These are phyloP conservation scores for Seriola rivoliana DNA, from an alignment of 2,113 vertebrate species.

Conservation along the genomic window DNA sequence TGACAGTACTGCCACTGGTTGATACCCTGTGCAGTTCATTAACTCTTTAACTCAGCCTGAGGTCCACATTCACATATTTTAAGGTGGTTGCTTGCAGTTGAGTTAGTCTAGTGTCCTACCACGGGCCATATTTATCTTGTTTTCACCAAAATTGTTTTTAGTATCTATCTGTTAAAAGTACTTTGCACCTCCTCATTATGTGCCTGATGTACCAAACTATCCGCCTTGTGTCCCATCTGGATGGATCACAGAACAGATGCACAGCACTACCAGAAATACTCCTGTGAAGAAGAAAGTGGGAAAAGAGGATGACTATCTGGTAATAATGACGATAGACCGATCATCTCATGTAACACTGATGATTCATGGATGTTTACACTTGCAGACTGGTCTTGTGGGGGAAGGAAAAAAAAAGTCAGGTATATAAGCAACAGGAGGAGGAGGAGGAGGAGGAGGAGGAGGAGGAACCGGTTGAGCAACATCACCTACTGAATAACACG, in stretches of 20 bases:
- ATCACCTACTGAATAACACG: slow-evolving; percentile 6
- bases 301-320: neutral
- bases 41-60: neutral
- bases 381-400: slow-evolving; percentile 15
- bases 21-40: neutral
- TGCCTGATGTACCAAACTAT: no score
- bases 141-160: neutral
- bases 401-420: slow-evolving; percentile 32
- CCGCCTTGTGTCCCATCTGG: neutral
- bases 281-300: neutral
- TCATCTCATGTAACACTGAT: slow-evolving; percentile 20
- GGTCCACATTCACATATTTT: neutral
- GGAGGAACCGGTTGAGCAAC: slow-evolving; percentile 55
- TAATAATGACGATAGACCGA: neutral
- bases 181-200: neutral
- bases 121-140: neutral
- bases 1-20: no score
- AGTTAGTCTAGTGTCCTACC: neutral
- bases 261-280: neutral
- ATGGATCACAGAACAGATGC: neutral
- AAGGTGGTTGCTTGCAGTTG: neutral
- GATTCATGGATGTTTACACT: slow-evolving; percentile 64
- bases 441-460: slow-evolving; percentile 14
- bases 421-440: neutral
- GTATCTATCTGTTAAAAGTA: neutral